Base-by-base conservation (phyloP, 2,113 vertebrate species). In the Glaucomys volans region DNA sequence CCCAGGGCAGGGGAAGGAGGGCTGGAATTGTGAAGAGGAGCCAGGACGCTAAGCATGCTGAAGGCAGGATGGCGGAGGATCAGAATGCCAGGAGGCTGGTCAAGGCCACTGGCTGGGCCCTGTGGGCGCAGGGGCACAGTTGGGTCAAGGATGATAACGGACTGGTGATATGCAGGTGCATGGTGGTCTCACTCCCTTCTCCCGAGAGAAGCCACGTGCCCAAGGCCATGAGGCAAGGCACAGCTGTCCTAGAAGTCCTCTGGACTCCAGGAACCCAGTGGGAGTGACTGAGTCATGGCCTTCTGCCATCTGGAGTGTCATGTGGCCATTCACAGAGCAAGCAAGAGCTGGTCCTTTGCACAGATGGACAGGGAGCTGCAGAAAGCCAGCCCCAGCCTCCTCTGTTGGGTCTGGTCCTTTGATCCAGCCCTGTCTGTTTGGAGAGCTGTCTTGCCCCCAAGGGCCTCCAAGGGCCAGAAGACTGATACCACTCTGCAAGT, bases 291-390 rank as follows among this genome's bases (percentile, higher is more conserved):
- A 47, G 14, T 62, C 4, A n/a, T 0, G 20, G 37, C 74, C 26
- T 0, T n/a, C n/a, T 3, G 0, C 7, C 4, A 4, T 59, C 44
- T 80, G 77, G 50, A 30, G 1, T 22, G 11, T 57, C 16, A 1
- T 0, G 0, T 8, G 13, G 42, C 28, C n/a, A 13, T 30, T 22
- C 11, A 4, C 57, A 62, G 76, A 50, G 30, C 1, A n/a, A n/a
- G n/a, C n/a, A 0, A n/a, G 2, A 4, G 14, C 50, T 0, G 7
- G 37, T 0, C 24, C 67, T 1, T 1, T 4, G 20, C 37, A 9
- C 42, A 24, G 67, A 42, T 17, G 35, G 26, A 52, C 2, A 35
- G 26, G 32, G 18, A 62, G 64, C 24, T 6, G 17, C 26, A 16
- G 57, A 11, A 30, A 30, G 24, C 52, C 20, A 28, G 52, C 26